These are phyloP conservation scores for Coptotermes formosanus DNA, from an alignment of 1,140 invertebrate genomes.

Conservation along the genomic window DNA sequence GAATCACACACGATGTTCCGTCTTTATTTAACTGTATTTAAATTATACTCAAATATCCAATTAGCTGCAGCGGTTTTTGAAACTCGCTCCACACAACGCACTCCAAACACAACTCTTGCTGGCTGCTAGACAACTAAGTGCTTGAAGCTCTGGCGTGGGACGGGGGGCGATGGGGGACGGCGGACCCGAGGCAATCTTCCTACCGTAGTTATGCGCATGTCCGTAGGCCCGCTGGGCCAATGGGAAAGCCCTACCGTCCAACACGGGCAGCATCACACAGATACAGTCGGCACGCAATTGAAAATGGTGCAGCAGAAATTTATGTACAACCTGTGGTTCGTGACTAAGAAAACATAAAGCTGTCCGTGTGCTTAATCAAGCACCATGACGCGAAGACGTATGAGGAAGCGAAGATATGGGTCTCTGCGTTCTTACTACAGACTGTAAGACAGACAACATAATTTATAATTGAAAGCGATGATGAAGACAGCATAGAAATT, in stretches of 20 bases:
- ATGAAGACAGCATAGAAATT: too few relatives aligned
- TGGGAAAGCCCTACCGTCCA: background rate
- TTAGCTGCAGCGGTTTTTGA: background rate
- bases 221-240: background rate
- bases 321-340: too few relatives aligned
- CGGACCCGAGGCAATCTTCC: background rate
- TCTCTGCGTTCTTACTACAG: too few relatives aligned
- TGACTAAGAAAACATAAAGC: too few relatives aligned
- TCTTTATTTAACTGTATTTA: background rate
- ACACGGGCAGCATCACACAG: background rate
- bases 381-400: too few relatives aligned
- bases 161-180: background rate
- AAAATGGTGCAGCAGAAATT: background rate
- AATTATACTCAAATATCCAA: background rate
- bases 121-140: background rate
- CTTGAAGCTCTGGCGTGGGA: background rate
- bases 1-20: background rate
- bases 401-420: too few relatives aligned
- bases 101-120: background rate
- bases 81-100: background rate
- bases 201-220: background rate
- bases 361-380: too few relatives aligned
- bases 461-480: too few relatives aligned
- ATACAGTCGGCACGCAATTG: background rate
- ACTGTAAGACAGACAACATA: too few relatives aligned